Evolutionary conservation across 2,113 vertebrate genomes (phyloP), one percentile per base, ranked within the genome.

Genomic region (Pelecanus crispus): DNA sequence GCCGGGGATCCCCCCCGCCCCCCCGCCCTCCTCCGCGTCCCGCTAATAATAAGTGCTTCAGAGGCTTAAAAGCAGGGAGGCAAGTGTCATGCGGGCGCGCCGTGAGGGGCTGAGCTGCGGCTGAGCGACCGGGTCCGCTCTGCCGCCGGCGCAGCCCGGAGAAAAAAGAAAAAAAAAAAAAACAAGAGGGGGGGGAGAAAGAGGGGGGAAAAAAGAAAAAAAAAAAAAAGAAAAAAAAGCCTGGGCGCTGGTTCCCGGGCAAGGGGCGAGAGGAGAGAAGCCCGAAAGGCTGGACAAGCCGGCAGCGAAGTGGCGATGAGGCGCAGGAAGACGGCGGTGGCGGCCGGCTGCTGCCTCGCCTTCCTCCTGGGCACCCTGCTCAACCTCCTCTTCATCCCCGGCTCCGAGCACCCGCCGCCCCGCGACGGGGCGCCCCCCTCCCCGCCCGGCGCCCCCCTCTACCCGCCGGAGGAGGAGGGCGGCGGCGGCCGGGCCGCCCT

Each of bases 321-420:
- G 97, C 98, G 98, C 92, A 98, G 98, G 90, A 98, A 98, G 97
- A 97, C 98, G 73, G 97, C 97, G 47, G 97, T 98, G 67, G 98
- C 98, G 55, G 98, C 96, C 58, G 98, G 98, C 73, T 98, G 98
- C 90, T 98, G 98, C 91, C 95, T 98, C 70, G 98, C 98, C 88
- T 99, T 99, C 95, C 97, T 99, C 84, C 97, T 99, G 90, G 99
- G 98, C 90, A 98, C 98, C 36, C 94, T 98, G 66, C 97, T 99
- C 91, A 99, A 98, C 97, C 95, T 98, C 90, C 97, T 99, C 53
- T 98, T 98, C 91, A 96, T 98, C n/a, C 98, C 99, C 40, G 98
- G 98, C 71, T 98, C 98, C 62, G 98, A 99, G 96, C 97, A 81
- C 87, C 97, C 94, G 40, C 95, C 66, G 75, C 83, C 80, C 91